Conservation (phyloP, 2,888 invertebrate species). For the Mythimna albipuncta region DNA sequence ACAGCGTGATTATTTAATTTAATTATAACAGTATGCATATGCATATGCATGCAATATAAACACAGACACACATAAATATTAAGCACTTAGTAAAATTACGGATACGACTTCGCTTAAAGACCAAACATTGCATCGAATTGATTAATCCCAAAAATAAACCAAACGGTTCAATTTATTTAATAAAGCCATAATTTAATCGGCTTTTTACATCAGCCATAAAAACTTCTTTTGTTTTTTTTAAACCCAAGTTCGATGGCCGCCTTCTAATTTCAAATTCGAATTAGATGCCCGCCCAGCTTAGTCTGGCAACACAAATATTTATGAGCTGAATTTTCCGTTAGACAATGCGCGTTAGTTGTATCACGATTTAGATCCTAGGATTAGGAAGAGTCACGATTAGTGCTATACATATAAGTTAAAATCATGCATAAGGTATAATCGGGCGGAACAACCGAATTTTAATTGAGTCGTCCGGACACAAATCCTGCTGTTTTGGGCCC, state of each 20-base stretch:
- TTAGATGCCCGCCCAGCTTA: constrained; percentile 10
- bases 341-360: constrained; percentile 12
- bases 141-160: constrained; percentile 5
- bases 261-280: constrained; percentile 35
- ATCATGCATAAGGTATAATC: not conserved
- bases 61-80: too few species aligned
- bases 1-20: constrained; percentile 4
- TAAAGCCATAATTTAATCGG: not conserved
- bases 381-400: constrained; percentile 31
- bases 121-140: constrained; percentile 22
- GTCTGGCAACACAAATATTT: constrained; percentile 38
- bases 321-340: constrained; percentile 19
- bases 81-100: too few species aligned
- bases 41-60: too few species aligned
- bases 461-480: too few species aligned
- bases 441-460: not conserved
- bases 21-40: too few species aligned
- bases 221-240: not conserved
- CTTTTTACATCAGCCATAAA: not conserved
- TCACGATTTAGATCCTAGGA: constrained; percentile 50
- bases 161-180: constrained; percentile 4
- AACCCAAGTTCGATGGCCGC: not conserved
- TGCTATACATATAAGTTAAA: not conserved
- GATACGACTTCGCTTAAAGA: not conserved
- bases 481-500: too few species aligned